These are phyloP conservation scores for Amazona vittata DNA, from an alignment of 2,113 vertebrate genomes.

Conservation along the genomic window DNA sequence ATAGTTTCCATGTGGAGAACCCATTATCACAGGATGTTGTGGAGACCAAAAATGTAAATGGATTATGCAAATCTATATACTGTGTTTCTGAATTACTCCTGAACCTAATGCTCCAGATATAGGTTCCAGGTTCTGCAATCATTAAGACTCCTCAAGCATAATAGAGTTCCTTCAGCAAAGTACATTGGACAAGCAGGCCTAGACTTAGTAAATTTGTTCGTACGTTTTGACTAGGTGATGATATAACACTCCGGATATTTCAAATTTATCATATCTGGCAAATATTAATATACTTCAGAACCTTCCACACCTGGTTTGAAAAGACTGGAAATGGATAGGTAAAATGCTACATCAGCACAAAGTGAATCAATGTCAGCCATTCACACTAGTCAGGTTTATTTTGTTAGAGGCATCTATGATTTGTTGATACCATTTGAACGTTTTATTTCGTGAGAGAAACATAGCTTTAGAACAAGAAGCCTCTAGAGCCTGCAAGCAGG, in stretches of 20 bases:
- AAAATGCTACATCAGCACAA: not conserved
- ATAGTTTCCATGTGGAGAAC: not conserved
- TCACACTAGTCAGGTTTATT: not conserved
- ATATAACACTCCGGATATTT: not conserved
- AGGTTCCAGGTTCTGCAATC: not conserved
- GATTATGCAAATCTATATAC: not conserved
- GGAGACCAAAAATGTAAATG: not conserved
- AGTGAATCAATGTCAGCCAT: not conserved
- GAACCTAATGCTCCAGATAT: not conserved
- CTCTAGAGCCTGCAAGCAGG: slow-evolving; percentile 11
- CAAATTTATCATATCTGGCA: not conserved
- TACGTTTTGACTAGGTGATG: not conserved
- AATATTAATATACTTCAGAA: not conserved
- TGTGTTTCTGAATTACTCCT: not conserved
- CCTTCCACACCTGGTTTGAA: not conserved
- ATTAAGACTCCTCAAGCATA: not conserved
- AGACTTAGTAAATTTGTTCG: not conserved
- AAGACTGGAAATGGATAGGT: not conserved
- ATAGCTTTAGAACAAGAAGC: slow-evolving; percentile 14
- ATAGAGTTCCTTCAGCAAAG: not conserved
- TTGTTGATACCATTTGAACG: not conserved
- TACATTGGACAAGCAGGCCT: not conserved
- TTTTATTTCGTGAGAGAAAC: not conserved
- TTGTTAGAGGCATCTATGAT: not conserved
- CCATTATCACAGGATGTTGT: not conserved